Conservation (phyloP, 2,113 vertebrate species). For the Diadophis punctatus region DNA sequence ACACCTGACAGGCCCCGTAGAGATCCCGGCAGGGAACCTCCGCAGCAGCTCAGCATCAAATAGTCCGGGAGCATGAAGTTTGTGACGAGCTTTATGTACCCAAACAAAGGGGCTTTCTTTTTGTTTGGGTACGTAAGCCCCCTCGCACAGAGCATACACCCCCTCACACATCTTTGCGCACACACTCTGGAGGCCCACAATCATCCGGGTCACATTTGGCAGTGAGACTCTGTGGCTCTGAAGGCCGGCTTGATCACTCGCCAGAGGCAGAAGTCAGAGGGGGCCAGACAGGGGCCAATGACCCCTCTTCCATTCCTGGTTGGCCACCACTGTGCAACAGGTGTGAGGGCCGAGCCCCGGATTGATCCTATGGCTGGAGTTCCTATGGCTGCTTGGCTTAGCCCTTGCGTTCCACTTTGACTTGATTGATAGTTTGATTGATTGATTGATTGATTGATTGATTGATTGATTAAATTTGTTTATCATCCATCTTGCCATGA, state of each 20-base stretch:
- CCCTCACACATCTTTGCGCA: not conserved
- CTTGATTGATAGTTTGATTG: not conserved
- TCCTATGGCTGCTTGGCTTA: not conserved
- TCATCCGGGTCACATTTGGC: not conserved
- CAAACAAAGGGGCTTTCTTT: not conserved
- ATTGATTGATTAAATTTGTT: not conserved
- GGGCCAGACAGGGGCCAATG: not conserved
- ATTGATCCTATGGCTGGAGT: slow-evolving; percentile 6
- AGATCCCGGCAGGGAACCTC: slow-evolving; percentile 53
- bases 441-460: too few species aligned
- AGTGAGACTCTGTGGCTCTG: slow-evolving; percentile 32
- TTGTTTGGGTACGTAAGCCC: not conserved
- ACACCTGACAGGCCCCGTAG: slow-evolving; percentile 58
- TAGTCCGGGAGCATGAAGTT: slow-evolving; percentile 12
- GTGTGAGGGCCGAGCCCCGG: fast-evolving
- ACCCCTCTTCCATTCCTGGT: not conserved
- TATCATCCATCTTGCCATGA: not conserved
- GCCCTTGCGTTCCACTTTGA: not conserved
- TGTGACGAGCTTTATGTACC: slow-evolving; percentile 20
- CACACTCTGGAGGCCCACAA: fast-evolving
- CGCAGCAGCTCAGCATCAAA: slow-evolving; percentile 34
- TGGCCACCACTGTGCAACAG: not conserved
- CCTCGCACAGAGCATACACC: not conserved
- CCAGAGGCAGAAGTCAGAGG: not conserved
- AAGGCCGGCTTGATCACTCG: slow-evolving; percentile 1